A percentile compares a stretch with the other conserved stretches of the same genome.
These are phyloP conservation scores for Herpailurus yagouaroundi DNA, from an alignment of 2,113 vertebrate genomes.

Conservation along the genomic window DNA sequence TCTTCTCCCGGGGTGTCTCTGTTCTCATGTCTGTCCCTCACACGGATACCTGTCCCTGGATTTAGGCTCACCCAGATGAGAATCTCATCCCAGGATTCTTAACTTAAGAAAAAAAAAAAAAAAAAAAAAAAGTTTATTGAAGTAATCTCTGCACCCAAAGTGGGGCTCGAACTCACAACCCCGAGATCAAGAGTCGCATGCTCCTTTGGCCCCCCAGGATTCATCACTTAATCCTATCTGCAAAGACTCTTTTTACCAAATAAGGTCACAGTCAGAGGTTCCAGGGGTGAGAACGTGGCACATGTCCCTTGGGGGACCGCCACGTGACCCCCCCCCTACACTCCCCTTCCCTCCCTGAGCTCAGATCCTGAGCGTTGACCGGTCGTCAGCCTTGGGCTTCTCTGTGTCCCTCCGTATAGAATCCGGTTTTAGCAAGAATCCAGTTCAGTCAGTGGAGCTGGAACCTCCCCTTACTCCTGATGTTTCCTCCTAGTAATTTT, in stretches of 20 bases:
- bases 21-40: neutral
- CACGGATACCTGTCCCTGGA: neutral
- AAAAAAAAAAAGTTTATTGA: no score
- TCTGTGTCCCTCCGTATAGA: neutral
- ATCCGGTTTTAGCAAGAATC: neutral
- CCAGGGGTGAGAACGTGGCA: neutral
- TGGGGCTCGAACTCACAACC: no score
- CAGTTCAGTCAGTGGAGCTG: neutral
- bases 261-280: neutral
- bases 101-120: no score
- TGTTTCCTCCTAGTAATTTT: neutral
- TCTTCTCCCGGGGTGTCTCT: neutral
- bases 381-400: neutral
- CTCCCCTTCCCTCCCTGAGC: neutral
- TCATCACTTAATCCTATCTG: neutral
- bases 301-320: neutral
- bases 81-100: neutral
- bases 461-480: neutral
- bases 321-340: neutral
- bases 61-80: neutral
- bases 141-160: no score
- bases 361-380: neutral
- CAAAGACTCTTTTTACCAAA: neutral
- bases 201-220: neutral
- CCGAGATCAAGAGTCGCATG: no score